Base-by-base conservation (phyloP, 2,113 vertebrate species). In the Ailuropoda melanoleuca region DNA sequence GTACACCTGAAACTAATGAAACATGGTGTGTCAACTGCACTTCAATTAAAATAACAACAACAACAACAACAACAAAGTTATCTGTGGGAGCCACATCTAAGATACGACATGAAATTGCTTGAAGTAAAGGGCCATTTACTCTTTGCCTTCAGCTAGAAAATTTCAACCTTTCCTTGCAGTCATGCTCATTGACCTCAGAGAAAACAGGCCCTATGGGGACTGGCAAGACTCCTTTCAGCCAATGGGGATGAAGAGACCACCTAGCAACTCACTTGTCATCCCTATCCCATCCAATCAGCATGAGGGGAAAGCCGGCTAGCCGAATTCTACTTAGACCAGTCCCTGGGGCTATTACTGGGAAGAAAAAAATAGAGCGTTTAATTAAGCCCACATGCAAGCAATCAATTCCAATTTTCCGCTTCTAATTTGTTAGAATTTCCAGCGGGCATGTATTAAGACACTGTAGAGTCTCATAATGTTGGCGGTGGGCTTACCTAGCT, bases 401-500 rank as follows among this genome's bases (percentile, higher is more conserved):
- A 90, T 87, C 34, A 58, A 72, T 78, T 87, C 48, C 31, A 92
- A 87, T 87, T 96, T 83, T 89, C 83, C 31, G 75, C 43, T 24
- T 56, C 83, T 95, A 58, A 66, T 92, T 92, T 46, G 39, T 56
- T 48, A 89, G 70, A 68, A 48, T 66, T 66, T 74, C 75, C 37
- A 37, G 48, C 14, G 23, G 18, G 74, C 11, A 0, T n/a, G 55
- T 39, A 34, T 10, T 18, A n/a, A 94, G 21, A 88, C 39, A 9
- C 23, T 6, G 1, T 8, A 53, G 93, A 50, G 48, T 50, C 23
- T 64, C 0, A 0, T 46, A n/a, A 56, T 10, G 13, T 46, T 11
- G 26, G 31, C 8, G 21, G 39, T 62, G 48, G 68, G n/a, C 48
- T 86, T 53, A 6, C 10, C 68, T 46, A 50, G 14, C 68, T 90